phyloP scores from a whole-genome alignment of 1,140 invertebrate species.

The Drosophila elegans region DNA sequence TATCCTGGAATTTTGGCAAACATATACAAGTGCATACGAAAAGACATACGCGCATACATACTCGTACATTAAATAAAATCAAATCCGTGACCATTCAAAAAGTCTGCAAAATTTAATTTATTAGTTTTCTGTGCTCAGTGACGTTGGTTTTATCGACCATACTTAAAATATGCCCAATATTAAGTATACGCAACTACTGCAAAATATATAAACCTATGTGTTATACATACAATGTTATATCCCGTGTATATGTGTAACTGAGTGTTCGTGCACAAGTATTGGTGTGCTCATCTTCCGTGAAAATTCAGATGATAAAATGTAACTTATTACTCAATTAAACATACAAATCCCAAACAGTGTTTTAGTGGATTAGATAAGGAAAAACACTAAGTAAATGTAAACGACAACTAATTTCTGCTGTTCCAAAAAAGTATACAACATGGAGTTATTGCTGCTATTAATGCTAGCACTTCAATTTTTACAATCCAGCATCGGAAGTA shows the following conservation, averaged over 20 bases:
- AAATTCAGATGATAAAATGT: constrained; percentile 26
- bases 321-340: constrained; percentile 21
- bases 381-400: constrained; percentile 11
- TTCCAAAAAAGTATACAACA: constrained; percentile 6
- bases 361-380: constrained; percentile 4
- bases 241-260: constrained; percentile 40
- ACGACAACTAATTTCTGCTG: constrained; percentile 1
- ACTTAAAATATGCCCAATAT: not conserved
- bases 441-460: constrained; percentile 32
- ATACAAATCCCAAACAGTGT: not conserved
- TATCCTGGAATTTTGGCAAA: constrained; percentile 38
- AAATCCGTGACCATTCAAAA: constrained; percentile 19
- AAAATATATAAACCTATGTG: constrained; percentile 49
- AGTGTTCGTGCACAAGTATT: constrained; percentile 21
- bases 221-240: constrained; percentile 42
- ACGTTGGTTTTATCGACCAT: not conserved
- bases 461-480: constrained; percentile 30
- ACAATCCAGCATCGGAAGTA: constrained; percentile 25
- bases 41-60: constrained; percentile 30
- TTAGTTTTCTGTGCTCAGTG: constrained; percentile 14
- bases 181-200: constrained; percentile 5
- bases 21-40: constrained; percentile 35
- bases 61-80: constrained; percentile 33
- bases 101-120: constrained; percentile 23
- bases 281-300: constrained; percentile 40